Conservation (phyloP, 2,797 vertebrate genomes). For the Spea hammondii region DNA sequence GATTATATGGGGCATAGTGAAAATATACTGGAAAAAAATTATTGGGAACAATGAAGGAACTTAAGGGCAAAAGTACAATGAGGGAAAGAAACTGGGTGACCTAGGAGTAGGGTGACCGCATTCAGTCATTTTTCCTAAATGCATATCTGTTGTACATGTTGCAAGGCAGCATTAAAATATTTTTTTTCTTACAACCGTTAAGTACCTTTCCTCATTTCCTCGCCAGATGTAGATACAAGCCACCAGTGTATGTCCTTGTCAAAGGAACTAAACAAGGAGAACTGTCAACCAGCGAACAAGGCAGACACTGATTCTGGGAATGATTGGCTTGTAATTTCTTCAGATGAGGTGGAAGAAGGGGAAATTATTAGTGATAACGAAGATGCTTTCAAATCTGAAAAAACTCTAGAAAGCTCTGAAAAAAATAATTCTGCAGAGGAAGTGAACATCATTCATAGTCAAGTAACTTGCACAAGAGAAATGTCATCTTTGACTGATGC, state of each 20-base stretch:
- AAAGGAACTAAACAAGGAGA: slow-evolving; percentile 90
- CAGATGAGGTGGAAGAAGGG: slow-evolving; percentile 88
- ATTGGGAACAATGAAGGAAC: too few species aligned
- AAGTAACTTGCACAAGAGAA: slow-evolving; percentile 52
- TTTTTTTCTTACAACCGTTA: slow-evolving; percentile 31
- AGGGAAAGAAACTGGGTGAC: too few species aligned
- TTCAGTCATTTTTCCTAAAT: too few species aligned
- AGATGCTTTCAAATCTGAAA: slow-evolving; percentile 61
- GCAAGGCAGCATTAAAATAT: background rate
- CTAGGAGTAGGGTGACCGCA: too few species aligned
- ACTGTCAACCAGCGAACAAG: slow-evolving; percentile 78
- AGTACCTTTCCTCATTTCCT: slow-evolving; percentile 46
- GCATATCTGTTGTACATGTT: too few species aligned
- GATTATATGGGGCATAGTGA: too few species aligned
- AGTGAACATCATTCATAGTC: slow-evolving; percentile 53
- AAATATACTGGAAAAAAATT: too few species aligned
- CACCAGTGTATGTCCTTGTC: slow-evolving; percentile 61
- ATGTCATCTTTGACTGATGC: slow-evolving; percentile 42
- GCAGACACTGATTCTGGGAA: slow-evolving; percentile 59
- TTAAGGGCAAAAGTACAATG: too few species aligned
- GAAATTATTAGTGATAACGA: slow-evolving; percentile 88
- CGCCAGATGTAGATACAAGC: slow-evolving; percentile 56
- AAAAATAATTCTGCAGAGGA: slow-evolving; percentile 57
- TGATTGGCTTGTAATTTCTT: slow-evolving; percentile 60
- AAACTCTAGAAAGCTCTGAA: slow-evolving; percentile 56